Percentiles rank a stretch among this genome's conserved stretches.
Evolutionary conservation across 2,888 invertebrate species (phyloP).

Genomic region (Amiota communis): DNA sequence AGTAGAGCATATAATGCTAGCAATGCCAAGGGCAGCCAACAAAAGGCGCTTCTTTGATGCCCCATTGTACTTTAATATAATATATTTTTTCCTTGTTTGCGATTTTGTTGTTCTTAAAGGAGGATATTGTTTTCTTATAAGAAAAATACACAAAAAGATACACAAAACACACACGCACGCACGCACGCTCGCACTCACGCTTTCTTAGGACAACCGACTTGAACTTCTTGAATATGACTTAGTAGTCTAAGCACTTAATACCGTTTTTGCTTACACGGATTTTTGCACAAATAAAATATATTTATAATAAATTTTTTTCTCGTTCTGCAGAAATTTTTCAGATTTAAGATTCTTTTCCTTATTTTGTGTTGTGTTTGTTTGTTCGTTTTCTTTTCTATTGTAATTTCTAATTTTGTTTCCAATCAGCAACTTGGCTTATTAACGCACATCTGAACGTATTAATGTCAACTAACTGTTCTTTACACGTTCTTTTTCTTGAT

Average conservation of each 20-base stretch:
- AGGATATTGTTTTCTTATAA: not conserved
- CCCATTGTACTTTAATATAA: conserved; percentile 44
- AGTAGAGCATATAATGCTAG: conserved; percentile 42
- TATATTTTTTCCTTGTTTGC: conserved; percentile 23
- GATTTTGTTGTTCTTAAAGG: not conserved
- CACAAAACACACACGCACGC: not conserved
- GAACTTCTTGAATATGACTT: not conserved
- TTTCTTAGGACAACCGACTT: not conserved
- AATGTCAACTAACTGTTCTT: conserved; percentile 68
- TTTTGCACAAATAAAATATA: too few species aligned
- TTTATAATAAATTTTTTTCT: conserved; percentile 9
- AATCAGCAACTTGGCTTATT: conserved; percentile 25
- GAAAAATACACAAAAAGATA: not conserved
- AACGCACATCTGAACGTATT: conserved; percentile 52
- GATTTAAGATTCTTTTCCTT: not conserved
- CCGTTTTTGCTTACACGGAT: too few species aligned
- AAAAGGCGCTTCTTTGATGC: conserved; percentile 45
- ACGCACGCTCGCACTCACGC: conserved; percentile 1
- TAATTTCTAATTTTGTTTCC: conserved; percentile 28
- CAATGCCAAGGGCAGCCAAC: conserved; percentile 49
- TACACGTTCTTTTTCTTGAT: conserved; percentile 22
- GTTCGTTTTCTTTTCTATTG: conserved; percentile 31
- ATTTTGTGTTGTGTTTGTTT: conserved; percentile 1
- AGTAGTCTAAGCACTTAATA: too few species aligned
- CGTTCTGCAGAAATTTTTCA: conserved; percentile 2